A percentile compares a stretch with the other conserved stretches of the same genome.
Evolutionary conservation across 1,140 invertebrate genomes (phyloP).

Genomic region (Apis cerana): DNA sequence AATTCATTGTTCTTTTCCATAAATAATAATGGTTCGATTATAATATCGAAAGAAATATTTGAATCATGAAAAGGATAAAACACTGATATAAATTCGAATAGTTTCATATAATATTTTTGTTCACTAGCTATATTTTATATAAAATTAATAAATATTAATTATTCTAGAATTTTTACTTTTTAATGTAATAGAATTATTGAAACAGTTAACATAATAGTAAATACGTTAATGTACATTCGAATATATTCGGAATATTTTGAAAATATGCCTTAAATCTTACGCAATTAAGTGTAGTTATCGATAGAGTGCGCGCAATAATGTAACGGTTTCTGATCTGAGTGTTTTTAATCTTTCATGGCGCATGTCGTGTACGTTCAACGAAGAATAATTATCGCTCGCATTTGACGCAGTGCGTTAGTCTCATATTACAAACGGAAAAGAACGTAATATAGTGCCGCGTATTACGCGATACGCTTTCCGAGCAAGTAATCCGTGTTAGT

Average conservation of each 20-base stretch:
- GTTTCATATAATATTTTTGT: not conserved
- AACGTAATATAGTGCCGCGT: slow-evolving; percentile 55
- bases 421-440: slow-evolving; percentile 60
- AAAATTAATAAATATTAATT: not conserved
- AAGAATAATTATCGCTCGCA: slow-evolving; percentile 71
- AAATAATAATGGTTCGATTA: not conserved
- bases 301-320: slow-evolving; percentile 24
- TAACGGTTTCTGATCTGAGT: slow-evolving; percentile 53
- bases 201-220: not conserved
- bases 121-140: not conserved
- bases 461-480: slow-evolving; percentile 49
- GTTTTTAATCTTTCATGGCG: slow-evolving; percentile 63
- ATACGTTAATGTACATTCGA: not conserved
- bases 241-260: not conserved
- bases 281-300: not conserved
- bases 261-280: slow-evolving; percentile 8
- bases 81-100: not conserved
- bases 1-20: not conserved
- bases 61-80: not conserved
- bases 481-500: slow-evolving; percentile 47
- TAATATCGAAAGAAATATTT: not conserved
- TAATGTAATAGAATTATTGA: not conserved
- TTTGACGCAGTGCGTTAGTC: slow-evolving; percentile 77
- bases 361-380: slow-evolving; percentile 63
- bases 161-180: not conserved